A percentile compares a stretch with the other conserved stretches of the same genome.
Conservation (phyloP, 2,113 vertebrate species). For the Aegotheles bennettii region DNA sequence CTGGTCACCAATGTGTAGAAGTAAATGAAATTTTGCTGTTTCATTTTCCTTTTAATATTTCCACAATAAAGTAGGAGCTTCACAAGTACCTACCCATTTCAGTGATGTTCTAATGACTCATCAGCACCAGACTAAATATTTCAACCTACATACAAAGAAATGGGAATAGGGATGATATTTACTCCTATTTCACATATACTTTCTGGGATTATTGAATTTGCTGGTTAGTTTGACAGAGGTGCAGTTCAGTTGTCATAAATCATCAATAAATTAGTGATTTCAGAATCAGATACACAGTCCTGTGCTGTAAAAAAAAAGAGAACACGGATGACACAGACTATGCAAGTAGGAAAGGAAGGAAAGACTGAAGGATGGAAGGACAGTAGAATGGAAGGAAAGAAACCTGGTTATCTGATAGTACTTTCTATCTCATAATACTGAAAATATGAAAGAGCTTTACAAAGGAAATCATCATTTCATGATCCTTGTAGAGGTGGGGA, state of each 20-base stretch:
- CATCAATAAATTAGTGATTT: neutral
- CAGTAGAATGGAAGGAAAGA: no score
- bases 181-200: neutral
- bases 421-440: neutral
- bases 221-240: neutral
- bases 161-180: neutral
- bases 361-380: neutral
- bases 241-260: neutral
- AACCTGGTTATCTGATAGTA: neutral
- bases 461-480: neutral
- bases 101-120: neutral
- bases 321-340: neutral
- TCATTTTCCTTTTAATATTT: neutral
- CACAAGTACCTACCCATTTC: neutral
- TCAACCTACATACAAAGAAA: neutral
- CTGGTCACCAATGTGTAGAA: neutral
- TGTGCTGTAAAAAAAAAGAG: neutral
- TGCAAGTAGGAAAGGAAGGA: neutral
- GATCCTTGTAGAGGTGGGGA: neutral
- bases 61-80: neutral
- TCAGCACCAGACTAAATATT: neutral
- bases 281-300: neutral
- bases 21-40: neutral
- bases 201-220: neutral
- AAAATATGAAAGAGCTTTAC: neutral